Evolutionary conservation across 1,140 invertebrate genomes (phyloP).

Genomic region (Drosophila oshimai): DNA sequence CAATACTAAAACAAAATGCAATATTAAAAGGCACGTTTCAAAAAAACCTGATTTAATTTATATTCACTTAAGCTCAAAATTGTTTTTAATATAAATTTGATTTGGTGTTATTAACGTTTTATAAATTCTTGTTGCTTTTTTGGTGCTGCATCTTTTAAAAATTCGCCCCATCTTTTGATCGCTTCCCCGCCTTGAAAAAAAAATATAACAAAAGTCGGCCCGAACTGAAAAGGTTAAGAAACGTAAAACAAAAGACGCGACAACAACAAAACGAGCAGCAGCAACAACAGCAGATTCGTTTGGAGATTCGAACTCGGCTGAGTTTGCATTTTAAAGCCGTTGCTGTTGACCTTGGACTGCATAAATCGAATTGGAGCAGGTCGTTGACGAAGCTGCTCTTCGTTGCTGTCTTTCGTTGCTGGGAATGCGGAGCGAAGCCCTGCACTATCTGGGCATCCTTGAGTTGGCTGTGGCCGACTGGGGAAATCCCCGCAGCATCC

Average conservation of each 20-base stretch:
- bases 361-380: conserved; percentile 78
- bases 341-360: conserved; percentile 72
- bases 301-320: conserved; percentile 35
- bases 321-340: conserved; percentile 73
- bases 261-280: background rate
- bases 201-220: conserved; percentile 6
- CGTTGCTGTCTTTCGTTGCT: conserved; percentile 4
- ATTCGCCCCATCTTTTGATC: background rate
- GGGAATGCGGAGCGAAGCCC: conserved; percentile 42
- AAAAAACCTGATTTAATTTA: no score
- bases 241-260: conserved; percentile 20
- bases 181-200: background rate
- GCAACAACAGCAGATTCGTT: conserved; percentile 12
- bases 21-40: no score
- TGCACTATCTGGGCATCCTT: conserved; percentile 63
- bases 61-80: no score
- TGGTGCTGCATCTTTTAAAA: no score
- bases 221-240: conserved; percentile 37
- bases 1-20: no score
- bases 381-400: conserved; percentile 61
- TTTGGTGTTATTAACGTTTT: no score
- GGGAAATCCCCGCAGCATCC: conserved; percentile 20
- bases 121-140: background rate
- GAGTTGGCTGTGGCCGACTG: conserved; percentile 11
- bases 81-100: background rate